Conservation (phyloP, 2,113 vertebrate genomes). For the Tor tambroides region DNA sequence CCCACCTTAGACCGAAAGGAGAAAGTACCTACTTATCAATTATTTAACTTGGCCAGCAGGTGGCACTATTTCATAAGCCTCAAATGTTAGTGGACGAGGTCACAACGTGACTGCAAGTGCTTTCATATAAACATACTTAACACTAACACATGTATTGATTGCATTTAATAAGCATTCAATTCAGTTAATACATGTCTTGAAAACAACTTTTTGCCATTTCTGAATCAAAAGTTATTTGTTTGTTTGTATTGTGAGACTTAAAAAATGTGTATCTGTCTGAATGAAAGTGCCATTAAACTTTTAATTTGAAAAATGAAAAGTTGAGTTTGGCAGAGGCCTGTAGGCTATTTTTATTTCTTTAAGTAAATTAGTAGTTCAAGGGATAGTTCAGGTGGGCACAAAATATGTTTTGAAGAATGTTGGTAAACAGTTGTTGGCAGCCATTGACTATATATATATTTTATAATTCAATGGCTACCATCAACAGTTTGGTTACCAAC, state of each 20-base stretch:
- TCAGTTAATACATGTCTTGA: background rate
- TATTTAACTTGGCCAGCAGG: background rate
- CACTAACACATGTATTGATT: background rate
- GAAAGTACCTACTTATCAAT: background rate
- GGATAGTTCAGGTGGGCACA: background rate
- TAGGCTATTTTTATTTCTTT: background rate
- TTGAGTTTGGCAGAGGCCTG: too few species aligned
- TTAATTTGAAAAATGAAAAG: too few species aligned
- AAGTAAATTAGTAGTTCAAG: background rate
- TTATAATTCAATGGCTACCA: too few species aligned
- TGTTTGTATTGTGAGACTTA: background rate
- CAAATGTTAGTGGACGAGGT: background rate
- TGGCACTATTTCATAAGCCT: constrained; percentile 1
- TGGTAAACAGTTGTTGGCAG: background rate
- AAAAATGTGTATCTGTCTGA: background rate
- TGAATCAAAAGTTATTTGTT: background rate
- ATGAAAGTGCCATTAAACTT: background rate
- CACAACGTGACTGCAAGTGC: background rate
- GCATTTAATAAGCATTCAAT: background rate
- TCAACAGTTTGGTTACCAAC: background rate
- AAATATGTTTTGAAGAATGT: background rate
- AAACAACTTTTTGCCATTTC: background rate
- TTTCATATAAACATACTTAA: background rate
- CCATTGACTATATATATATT: too few species aligned
- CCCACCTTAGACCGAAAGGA: background rate